A percentile compares a stretch with the other conserved stretches of the same genome.
phyloP scores from a whole-genome alignment of 2,797 vertebrate genomes.

The Labeo calbasu region DNA sequence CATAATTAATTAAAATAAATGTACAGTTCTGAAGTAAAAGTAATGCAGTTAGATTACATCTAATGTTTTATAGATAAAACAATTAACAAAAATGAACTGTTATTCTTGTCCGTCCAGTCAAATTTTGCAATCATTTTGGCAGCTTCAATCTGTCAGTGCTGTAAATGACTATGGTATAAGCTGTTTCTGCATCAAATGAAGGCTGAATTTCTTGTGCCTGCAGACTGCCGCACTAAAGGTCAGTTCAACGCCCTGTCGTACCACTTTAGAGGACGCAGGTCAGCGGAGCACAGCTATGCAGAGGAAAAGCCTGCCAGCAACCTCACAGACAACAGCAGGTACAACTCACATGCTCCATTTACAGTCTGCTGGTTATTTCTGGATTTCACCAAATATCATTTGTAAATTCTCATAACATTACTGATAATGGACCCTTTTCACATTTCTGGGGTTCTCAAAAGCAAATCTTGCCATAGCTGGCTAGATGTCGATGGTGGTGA shows the following conservation, averaged over 20 bases:
- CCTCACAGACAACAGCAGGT: constrained; percentile 72
- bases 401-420: background rate
- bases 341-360: constrained; percentile 58
- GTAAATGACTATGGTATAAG: background rate
- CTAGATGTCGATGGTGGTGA: background rate
- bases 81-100: background rate
- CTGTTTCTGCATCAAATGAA: background rate
- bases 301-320: constrained; percentile 76
- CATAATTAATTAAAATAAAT: too few species aligned
- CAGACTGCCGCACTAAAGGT: constrained; percentile 96
- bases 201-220: constrained; percentile 1
- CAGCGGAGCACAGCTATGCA: constrained; percentile 88
- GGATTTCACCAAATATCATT: background rate
- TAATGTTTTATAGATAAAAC: background rate
- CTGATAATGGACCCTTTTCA: background rate
- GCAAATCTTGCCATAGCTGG: background rate
- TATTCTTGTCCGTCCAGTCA: background rate
- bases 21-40: too few species aligned
- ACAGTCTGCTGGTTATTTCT: background rate
- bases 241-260: constrained; percentile 95
- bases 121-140: background rate
- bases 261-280: constrained; percentile 92
- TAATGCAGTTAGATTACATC: too few species aligned
- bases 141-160: background rate
- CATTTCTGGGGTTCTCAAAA: background rate